These are phyloP conservation scores for Condylura cristata DNA, from an alignment of 2,113 vertebrate species.

Conservation along the genomic window DNA sequence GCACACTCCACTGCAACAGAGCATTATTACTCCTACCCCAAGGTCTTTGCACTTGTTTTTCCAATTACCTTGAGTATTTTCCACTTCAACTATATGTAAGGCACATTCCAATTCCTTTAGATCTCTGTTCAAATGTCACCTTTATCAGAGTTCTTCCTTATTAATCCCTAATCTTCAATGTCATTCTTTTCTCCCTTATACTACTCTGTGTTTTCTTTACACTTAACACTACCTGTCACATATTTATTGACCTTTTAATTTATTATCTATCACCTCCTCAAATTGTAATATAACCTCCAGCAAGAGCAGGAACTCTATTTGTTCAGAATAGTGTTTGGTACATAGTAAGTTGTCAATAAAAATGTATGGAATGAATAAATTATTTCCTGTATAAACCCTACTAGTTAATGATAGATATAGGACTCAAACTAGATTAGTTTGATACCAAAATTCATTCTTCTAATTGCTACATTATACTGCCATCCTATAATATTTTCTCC, in stretches of 20 bases:
- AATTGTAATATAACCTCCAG: neutral
- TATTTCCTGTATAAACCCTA: conserved; percentile 21
- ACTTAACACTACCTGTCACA: neutral
- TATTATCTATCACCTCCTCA: conserved; percentile 30
- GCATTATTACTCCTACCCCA: neutral
- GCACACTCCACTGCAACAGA: neutral
- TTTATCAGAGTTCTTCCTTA: neutral
- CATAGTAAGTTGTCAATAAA: conserved; percentile 19
- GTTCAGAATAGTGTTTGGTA: conserved; percentile 49
- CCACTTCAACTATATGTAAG: neutral
- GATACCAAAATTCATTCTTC: conserved; percentile 15
- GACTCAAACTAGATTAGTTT: conserved; percentile 2
- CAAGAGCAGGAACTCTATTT: neutral
- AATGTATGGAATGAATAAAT: conserved; percentile 40
- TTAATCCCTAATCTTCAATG: neutral
- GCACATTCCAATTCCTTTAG: conserved; percentile 27
- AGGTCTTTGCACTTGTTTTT: neutral
- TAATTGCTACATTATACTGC: conserved; percentile 23
- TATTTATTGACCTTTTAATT: neutral
- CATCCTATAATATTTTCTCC: conserved; percentile 18
- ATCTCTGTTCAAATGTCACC: conserved; percentile 41
- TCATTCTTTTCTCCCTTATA: conserved; percentile 31
- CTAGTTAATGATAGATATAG: neutral
- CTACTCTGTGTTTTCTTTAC: neutral
- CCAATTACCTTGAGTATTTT: neutral